A percentile compares a stretch with the other conserved stretches of the same genome.
Conservation (phyloP, 1,140 invertebrate genomes). For the Oryctes rhinoceros region DNA sequence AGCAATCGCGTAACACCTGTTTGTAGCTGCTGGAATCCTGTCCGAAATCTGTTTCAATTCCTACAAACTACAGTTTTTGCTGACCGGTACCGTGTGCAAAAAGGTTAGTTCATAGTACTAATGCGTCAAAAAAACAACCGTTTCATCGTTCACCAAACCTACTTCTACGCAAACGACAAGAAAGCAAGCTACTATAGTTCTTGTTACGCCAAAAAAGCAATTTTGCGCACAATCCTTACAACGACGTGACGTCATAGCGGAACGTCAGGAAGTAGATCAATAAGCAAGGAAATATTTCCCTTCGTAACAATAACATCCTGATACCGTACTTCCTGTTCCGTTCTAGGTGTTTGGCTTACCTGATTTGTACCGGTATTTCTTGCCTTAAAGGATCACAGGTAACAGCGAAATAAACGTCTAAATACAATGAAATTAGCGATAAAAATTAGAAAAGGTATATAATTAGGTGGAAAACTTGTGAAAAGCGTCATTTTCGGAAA, state of each 20-base stretch:
- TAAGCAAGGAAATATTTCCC: constrained; percentile 35
- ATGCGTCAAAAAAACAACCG: constrained; percentile 36
- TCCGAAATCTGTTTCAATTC: constrained; percentile 37
- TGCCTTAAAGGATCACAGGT: neutral
- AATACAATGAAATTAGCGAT: constrained; percentile 3
- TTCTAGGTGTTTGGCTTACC: constrained; percentile 29
- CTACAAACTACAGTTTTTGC: constrained; percentile 46
- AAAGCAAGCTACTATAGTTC: neutral
- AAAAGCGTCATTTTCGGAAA: constrained; percentile 44
- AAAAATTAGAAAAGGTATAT: constrained; percentile 34
- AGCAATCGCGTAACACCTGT: constrained; percentile 7
- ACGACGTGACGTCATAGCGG: neutral
- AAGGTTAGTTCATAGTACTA: constrained; percentile 25
- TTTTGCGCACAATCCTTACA: constrained; percentile 8
- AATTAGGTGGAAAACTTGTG: constrained; percentile 32
- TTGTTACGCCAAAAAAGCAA: neutral
- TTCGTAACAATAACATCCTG: constrained; percentile 27
- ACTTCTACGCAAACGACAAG: neutral
- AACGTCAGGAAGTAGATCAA: constrained; percentile 38
- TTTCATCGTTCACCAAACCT: neutral
- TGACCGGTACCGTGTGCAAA: neutral
- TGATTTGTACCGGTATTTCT: neutral
- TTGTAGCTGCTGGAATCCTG: constrained; percentile 37
- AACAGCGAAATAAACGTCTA: constrained; percentile 16
- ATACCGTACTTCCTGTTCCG: constrained; percentile 42